Conservation (phyloP, 92 coral and sea anemone species). For the Heteractis magnifica region DNA sequence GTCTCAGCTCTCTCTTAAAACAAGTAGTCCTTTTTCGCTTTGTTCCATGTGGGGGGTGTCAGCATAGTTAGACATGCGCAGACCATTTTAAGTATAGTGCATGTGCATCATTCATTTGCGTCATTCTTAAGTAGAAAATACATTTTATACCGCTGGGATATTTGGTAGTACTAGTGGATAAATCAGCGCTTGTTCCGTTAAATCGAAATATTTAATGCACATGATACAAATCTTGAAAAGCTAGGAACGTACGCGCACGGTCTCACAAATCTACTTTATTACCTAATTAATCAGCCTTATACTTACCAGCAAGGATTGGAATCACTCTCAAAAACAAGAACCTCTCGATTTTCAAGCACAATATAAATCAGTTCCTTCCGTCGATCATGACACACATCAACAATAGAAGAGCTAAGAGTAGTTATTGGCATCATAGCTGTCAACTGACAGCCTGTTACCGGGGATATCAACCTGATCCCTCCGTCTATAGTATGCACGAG, state of each 20-base stretch:
- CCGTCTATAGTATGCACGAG: slow-evolving; percentile 85
- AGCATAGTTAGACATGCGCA: no score
- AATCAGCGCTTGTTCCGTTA: neutral
- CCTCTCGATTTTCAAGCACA: slow-evolving; percentile 68
- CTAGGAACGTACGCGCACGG: no score
- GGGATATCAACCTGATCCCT: slow-evolving; percentile 88
- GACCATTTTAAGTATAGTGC: no score
- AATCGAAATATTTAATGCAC: no score
- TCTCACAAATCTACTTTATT: neutral
- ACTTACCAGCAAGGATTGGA: slow-evolving; percentile 96
- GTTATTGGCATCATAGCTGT: slow-evolving; percentile 86
- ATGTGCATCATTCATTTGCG: no score
- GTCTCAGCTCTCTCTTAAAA: no score
- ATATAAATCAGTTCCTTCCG: slow-evolving; percentile 82
- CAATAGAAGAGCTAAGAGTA: slow-evolving; percentile 61
- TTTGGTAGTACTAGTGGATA: no score
- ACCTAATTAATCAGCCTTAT: neutral
- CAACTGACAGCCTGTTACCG: slow-evolving; percentile 80
- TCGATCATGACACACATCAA: slow-evolving; percentile 84
- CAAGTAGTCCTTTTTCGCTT: no score
- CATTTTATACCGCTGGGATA: no score
- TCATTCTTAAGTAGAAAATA: no score
- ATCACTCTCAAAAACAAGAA: slow-evolving; percentile 84
- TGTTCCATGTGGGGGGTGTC: no score
- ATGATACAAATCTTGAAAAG: no score